Percentiles rank a stretch among this genome's conserved stretches.
Evolutionary conservation across 2,797 vertebrate species (phyloP).

Genomic region (Microcaecilia unicolor): DNA sequence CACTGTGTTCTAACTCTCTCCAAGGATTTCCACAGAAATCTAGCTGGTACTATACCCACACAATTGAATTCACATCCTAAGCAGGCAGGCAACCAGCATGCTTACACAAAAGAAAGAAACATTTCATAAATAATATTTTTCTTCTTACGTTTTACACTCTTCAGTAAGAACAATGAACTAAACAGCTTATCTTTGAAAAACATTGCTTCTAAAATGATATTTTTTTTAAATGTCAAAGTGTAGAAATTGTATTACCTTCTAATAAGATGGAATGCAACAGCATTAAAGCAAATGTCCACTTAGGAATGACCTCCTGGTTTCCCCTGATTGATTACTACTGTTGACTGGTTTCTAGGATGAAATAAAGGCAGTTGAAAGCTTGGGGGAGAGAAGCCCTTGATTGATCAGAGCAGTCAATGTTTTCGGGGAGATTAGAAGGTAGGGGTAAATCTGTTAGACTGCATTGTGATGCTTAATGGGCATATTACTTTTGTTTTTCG

Average conservation of each 20-base stretch:
- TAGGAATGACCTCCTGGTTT: not conserved
- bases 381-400: not conserved
- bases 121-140: not conserved
- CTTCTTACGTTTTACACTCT: no score
- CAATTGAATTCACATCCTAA: not conserved
- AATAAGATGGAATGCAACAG: no score
- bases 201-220: no score
- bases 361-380: not conserved
- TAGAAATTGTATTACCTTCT: no score
- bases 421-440: not conserved
- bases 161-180: no score
- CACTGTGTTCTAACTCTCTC: constrained; percentile 4
- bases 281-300: not conserved
- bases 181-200: no score
- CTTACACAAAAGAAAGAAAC: not conserved
- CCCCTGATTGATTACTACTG: constrained; percentile 1
- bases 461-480: no score
- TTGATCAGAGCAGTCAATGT: constrained; percentile 1
- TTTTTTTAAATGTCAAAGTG: no score
- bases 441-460: no score
- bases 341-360: not conserved
- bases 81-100: constrained; percentile 7
- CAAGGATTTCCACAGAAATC: not conserved
- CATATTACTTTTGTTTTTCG: no score
- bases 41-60: not conserved